Conservation (phyloP, 2,113 vertebrate species). For the Calidris pugnax region DNA sequence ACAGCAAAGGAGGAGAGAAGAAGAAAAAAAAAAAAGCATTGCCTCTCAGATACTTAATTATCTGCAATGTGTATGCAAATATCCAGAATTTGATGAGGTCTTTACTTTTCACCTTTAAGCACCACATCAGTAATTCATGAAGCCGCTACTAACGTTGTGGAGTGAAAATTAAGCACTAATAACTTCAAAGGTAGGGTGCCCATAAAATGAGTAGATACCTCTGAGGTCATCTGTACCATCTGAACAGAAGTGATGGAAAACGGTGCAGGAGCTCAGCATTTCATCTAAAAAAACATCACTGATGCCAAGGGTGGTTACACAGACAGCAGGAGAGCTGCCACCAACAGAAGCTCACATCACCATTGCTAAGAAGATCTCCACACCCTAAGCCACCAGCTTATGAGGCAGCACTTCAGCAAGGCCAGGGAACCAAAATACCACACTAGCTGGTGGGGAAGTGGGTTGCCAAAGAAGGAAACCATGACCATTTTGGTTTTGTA, state of each 20-base stretch:
- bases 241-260: slow-evolving; percentile 48
- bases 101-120: slow-evolving; percentile 72
- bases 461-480: neutral
- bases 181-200: slow-evolving; percentile 57
- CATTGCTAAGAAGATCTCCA: neutral
- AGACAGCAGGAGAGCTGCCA: neutral
- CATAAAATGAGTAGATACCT: slow-evolving; percentile 51
- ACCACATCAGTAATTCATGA: slow-evolving; percentile 70
- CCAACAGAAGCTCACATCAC: neutral
- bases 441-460: neutral
- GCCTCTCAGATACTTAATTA: slow-evolving; percentile 58
- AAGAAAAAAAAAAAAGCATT: neutral
- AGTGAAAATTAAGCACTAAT: slow-evolving; percentile 66
- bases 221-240: slow-evolving; percentile 59
- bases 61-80: slow-evolving; percentile 68
- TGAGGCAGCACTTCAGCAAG: neutral
- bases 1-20: neutral
- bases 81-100: slow-evolving; percentile 67
- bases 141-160: slow-evolving; percentile 16
- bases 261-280: neutral
- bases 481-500: neutral
- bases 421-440: neutral
- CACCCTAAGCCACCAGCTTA: neutral
- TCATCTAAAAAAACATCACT: slow-evolving; percentile 10
- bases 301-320: slow-evolving; percentile 7